These are phyloP conservation scores for Ctenicera cuprea DNA, from an alignment of 2,888 invertebrate species.

Conservation along the genomic window DNA sequence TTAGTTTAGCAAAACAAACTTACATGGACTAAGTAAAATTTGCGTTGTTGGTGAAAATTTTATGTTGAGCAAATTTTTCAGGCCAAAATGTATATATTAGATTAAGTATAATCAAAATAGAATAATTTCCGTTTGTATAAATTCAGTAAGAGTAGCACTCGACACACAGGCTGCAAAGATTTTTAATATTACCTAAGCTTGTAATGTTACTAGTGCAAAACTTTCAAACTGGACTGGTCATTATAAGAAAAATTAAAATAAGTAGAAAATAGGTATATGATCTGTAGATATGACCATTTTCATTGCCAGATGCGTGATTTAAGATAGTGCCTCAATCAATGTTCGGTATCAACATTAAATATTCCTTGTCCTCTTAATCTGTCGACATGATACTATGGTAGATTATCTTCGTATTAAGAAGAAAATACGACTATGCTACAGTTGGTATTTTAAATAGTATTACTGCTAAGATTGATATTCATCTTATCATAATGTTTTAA, in stretches of 20 bases:
- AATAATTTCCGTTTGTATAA: too few species aligned
- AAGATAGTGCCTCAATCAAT: conserved; percentile 59
- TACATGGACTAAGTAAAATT: too few species aligned
- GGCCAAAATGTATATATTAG: too few species aligned
- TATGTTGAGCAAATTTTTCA: too few species aligned
- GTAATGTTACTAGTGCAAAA: not conserved
- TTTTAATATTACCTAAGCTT: too few species aligned
- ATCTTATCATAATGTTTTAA: not conserved
- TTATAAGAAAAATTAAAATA: conserved; percentile 15
- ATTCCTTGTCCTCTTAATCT: conserved; percentile 22
- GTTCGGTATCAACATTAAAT: conserved; percentile 37
- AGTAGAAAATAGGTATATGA: conserved; percentile 15
- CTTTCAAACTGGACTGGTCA: conserved; percentile 30
- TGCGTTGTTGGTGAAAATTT: too few species aligned
- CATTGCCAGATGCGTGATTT: conserved; percentile 58
- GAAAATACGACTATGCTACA: conserved; percentile 7
- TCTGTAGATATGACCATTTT: conserved; percentile 36
- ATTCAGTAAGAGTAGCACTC: too few species aligned
- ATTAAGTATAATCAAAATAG: too few species aligned
- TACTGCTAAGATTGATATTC: conserved; percentile 9
- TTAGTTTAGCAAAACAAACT: too few species aligned
- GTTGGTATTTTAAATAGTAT: conserved; percentile 26
- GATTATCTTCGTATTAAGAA: conserved; percentile 13
- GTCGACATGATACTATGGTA: conserved; percentile 27
- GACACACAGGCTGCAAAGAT: too few species aligned